phyloP scores from a whole-genome alignment of 2,797 vertebrate genomes.

The Sebastes minor region DNA sequence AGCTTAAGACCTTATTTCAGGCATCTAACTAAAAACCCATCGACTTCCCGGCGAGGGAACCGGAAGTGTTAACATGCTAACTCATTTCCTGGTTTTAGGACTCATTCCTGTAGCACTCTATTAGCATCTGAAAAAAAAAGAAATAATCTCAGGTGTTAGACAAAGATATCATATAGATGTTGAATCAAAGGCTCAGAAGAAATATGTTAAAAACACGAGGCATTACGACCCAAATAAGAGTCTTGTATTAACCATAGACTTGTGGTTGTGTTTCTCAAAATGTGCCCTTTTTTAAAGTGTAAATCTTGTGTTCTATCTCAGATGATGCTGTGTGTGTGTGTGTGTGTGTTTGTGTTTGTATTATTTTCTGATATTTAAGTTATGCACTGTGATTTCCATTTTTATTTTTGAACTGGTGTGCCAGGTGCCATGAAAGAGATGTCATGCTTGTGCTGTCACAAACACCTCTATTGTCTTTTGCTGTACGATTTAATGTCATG shows the following conservation, averaged over 20 bases:
- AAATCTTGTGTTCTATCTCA: conserved; percentile 16
- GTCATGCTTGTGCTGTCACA: conserved; percentile 26
- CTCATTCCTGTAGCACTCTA: neutral
- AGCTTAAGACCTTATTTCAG: no score
- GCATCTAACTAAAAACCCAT: no score
- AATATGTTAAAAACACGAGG: neutral
- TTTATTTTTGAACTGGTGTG: conserved; percentile 38
- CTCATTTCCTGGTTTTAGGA: no score
- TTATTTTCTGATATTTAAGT: conserved; percentile 54
- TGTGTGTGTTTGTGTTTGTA: neutral
- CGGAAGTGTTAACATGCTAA: no score
- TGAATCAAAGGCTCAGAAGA: neutral
- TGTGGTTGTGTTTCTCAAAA: conserved; percentile 22
- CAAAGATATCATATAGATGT: neutral
- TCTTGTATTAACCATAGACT: conserved; percentile 25
- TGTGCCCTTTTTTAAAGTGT: conserved; percentile 33
- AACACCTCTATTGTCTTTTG: conserved; percentile 14
- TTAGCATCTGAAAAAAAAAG: neutral
- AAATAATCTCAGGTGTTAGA: neutral
- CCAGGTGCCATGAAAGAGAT: conserved; percentile 42
- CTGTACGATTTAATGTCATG: conserved; percentile 23
- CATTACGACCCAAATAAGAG: conserved; percentile 5
- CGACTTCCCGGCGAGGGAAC: no score
- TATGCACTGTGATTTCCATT: conserved; percentile 52
- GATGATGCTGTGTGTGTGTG: conserved; percentile 9